Evolutionary conservation across 2,113 vertebrate genomes (phyloP).

Genomic region (Terrapene triunguis): DNA sequence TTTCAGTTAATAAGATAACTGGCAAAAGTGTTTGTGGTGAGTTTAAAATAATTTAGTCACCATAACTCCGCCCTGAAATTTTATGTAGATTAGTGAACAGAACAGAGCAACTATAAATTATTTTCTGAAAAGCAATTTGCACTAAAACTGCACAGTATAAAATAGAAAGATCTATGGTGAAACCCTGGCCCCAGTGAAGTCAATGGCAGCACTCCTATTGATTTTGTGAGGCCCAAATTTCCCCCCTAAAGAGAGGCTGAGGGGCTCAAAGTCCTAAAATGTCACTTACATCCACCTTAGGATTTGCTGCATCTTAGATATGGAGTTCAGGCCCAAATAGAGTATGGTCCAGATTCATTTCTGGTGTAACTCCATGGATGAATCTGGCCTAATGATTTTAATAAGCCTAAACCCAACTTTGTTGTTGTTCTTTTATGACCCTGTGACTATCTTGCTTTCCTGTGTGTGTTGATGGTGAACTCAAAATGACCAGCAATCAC

Average conservation of each 20-base stretch:
- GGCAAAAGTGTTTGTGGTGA: neutral
- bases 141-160: neutral
- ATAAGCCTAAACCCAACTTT: neutral
- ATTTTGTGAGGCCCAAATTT: neutral
- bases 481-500: neutral
- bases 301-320: too few relatives aligned
- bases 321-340: too few relatives aligned
- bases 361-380: too few relatives aligned
- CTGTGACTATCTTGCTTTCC: neutral
- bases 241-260: too few relatives aligned
- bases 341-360: too few relatives aligned
- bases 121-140: neutral
- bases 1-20: neutral
- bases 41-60: neutral
- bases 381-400: too few relatives aligned
- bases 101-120: neutral
- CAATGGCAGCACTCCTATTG: neutral
- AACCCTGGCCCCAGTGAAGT: neutral
- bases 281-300: too few relatives aligned
- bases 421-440: neutral
- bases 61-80: neutral
- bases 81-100: neutral
- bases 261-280: too few relatives aligned
- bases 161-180: neutral
- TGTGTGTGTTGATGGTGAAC: neutral